Percentiles rank a stretch among this genome's conserved stretches.
Evolutionary conservation across 2,888 invertebrate genomes (phyloP).

Genomic region (Tolmerus cingulatus): DNA sequence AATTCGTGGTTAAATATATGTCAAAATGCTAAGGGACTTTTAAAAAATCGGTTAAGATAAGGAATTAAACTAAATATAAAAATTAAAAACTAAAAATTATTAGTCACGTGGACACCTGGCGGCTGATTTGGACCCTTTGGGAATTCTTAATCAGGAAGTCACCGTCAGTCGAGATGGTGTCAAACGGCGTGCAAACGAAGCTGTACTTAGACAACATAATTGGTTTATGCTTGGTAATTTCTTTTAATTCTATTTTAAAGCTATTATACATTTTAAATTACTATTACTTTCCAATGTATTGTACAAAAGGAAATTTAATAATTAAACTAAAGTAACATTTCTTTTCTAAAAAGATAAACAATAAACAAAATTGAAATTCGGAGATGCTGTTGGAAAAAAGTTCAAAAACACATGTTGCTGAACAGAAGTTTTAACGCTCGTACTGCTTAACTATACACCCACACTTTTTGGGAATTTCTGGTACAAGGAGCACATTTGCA

Average conservation of each 20-base stretch:
- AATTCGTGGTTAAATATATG: neutral
- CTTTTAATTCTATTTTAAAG: constrained; percentile 29
- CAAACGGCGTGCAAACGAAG: constrained; percentile 64
- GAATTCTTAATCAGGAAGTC: constrained; percentile 66
- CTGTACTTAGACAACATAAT: constrained; percentile 63
- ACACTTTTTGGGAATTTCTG: neutral
- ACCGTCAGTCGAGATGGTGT: constrained; percentile 62
- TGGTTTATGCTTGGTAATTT: constrained; percentile 63
- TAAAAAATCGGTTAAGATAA: neutral
- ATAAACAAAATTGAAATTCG: constrained; percentile 40
- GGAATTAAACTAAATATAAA: neutral
- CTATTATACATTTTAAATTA: neutral
- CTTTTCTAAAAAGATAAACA: neutral
- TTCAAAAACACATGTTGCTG: constrained; percentile 10
- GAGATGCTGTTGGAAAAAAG: constrained; percentile 23
- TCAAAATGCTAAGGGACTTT: neutral
- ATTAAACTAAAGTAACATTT: constrained; percentile 1
- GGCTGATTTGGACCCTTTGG: constrained; percentile 83
- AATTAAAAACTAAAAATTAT: constrained; percentile 34
- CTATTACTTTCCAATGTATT: constrained; percentile 2
- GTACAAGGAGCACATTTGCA: constrained; percentile 11
- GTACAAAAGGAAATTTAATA: constrained; percentile 4
- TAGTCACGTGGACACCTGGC: constrained; percentile 85
- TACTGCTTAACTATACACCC: constrained; percentile 18
- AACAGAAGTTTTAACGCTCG: constrained; percentile 15